Evolutionary conservation across 2,888 invertebrate genomes (phyloP).

Genomic region (Lamellibrachia columna): DNA sequence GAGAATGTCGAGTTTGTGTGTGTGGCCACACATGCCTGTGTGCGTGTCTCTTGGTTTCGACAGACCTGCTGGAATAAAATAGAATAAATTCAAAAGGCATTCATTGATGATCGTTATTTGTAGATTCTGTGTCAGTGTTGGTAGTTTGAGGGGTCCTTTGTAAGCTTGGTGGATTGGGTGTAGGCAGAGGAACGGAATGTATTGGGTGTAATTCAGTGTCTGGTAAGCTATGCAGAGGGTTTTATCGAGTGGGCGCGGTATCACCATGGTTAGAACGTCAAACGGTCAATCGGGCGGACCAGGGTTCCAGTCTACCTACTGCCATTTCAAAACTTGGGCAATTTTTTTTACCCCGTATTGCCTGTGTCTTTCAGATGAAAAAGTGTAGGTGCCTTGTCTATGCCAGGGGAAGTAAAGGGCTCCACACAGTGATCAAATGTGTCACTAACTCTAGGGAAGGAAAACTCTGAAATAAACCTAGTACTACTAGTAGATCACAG

Average conservation of each 20-base stretch:
- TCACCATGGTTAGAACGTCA: too few relatives aligned
- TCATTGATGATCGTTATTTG: background rate
- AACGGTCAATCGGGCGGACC: too few relatives aligned
- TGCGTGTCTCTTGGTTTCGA: background rate
- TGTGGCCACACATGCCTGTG: background rate
- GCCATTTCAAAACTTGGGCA: too few relatives aligned
- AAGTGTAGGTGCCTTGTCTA: too few relatives aligned
- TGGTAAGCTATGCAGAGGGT: background rate
- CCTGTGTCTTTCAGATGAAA: too few relatives aligned
- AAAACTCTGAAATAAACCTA: too few relatives aligned
- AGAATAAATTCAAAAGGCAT: background rate
- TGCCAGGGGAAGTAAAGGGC: too few relatives aligned
- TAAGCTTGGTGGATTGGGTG: background rate
- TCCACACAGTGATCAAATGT: too few relatives aligned
- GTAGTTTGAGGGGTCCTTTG: background rate
- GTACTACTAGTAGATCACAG: too few relatives aligned
- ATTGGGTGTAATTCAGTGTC: background rate
- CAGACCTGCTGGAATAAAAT: background rate
- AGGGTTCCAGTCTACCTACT: too few relatives aligned
- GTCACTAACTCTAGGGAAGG: too few relatives aligned
- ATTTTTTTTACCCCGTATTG: too few relatives aligned
- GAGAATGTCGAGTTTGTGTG: background rate
- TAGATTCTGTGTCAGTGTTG: background rate
- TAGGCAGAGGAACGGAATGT: background rate
- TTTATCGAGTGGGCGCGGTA: background rate